These are phyloP conservation scores for Aleiodes testaceus DNA, from an alignment of 2,888 invertebrate species.

Conservation along the genomic window DNA sequence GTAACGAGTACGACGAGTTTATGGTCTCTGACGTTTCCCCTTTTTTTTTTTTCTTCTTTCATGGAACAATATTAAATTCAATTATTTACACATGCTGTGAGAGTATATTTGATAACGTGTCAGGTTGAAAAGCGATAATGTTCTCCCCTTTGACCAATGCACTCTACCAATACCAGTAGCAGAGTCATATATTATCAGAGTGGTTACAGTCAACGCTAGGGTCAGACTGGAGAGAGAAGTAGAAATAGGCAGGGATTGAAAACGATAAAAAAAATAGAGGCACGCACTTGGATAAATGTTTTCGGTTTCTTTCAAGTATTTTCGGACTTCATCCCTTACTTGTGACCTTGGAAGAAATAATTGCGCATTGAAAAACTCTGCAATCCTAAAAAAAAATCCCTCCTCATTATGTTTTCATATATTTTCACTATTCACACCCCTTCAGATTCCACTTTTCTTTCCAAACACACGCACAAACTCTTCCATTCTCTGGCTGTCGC, in stretches of 20 bases:
- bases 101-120: conserved; percentile 8
- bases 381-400: no score
- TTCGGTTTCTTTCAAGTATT: no score
- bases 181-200: conserved; percentile 50
- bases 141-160: conserved; percentile 52
- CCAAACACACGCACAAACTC: background rate
- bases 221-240: conserved; percentile 9
- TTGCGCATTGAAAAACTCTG: no score
- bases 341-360: no score
- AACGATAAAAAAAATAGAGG: conserved; percentile 49
- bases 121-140: conserved; percentile 55
- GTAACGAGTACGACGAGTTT: background rate
- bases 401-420: conserved; percentile 50
- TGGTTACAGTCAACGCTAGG: conserved; percentile 7
- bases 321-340: no score
- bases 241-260: conserved; percentile 27
- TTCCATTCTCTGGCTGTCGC: conserved; percentile 27
- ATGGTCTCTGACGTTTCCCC: background rate
- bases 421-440: conserved; percentile 56
- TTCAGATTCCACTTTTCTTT: conserved; percentile 40
- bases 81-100: conserved; percentile 1
- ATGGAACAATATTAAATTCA: background rate
- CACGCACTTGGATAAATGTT: conserved; percentile 53
- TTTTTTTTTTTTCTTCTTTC: background rate
- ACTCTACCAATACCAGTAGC: conserved; percentile 50